Conservation (phyloP, 2,797 vertebrate species). For the Syndactyla subalaris region DNA sequence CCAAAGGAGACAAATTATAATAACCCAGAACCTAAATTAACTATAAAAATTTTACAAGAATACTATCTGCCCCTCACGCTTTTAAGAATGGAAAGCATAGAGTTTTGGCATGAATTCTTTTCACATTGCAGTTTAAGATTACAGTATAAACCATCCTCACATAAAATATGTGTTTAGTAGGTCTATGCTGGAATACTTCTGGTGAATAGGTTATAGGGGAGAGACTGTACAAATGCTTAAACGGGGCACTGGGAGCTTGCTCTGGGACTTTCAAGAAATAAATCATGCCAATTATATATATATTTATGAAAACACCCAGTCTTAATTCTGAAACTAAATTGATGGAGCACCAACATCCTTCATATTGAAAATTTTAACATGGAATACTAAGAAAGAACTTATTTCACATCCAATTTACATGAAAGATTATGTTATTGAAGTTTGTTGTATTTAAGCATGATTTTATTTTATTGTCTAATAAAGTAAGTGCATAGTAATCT, state of each 20-base stretch:
- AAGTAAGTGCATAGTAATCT: neutral
- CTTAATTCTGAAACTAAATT: neutral
- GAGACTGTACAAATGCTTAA: neutral
- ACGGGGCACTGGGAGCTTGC: neutral
- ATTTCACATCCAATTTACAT: neutral
- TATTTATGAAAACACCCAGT: neutral
- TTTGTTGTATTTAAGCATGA: neutral
- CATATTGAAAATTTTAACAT: neutral
- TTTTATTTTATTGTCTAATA: neutral
- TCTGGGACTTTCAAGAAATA: neutral
- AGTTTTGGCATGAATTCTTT: neutral
- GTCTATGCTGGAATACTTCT: neutral
- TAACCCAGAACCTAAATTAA: neutral
- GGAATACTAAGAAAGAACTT: neutral
- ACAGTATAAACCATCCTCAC: neutral
- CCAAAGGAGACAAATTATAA: neutral
- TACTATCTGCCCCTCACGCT: neutral
- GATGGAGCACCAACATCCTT: neutral
- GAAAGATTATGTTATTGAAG: neutral
- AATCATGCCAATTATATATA: neutral
- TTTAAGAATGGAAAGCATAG: neutral
- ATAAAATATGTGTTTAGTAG: neutral
- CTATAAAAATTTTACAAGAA: neutral
- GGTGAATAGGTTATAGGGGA: neutral
- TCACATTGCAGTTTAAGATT: neutral